These are phyloP conservation scores for Chondrilla cf. caribensis DNA, from an alignment of 37 sponge, comb jelly and placozoan genomes.

Conservation along the genomic window DNA sequence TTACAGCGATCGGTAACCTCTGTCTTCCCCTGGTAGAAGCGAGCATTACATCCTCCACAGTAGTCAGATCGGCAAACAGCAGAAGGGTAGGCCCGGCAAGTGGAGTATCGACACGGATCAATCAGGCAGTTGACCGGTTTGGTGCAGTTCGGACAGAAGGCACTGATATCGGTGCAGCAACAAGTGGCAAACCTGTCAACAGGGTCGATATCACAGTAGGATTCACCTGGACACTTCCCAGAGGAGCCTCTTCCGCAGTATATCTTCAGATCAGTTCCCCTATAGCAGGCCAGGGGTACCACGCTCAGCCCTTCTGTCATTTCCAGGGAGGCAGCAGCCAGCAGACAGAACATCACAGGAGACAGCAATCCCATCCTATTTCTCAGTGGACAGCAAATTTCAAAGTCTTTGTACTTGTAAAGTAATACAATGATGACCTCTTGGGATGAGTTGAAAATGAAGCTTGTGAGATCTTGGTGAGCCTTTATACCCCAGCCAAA, in stretches of 20 bases:
- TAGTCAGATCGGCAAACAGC: neutral
- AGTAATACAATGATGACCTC: too few relatives aligned
- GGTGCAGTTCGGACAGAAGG: conserved; percentile 16
- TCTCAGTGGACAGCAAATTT: too few relatives aligned
- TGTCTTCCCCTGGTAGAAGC: neutral
- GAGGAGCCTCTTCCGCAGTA: conserved; percentile 1
- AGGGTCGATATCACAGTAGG: conserved; percentile 20
- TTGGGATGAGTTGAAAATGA: too few relatives aligned
- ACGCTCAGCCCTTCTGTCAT: too few relatives aligned
- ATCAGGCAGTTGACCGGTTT: neutral
- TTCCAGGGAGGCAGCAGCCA: too few relatives aligned
- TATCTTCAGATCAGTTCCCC: neutral
- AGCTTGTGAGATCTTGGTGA: too few relatives aligned
- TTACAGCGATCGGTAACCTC: conserved; percentile 5
- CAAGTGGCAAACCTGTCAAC: neutral
- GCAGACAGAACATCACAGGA: too few relatives aligned
- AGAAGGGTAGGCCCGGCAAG: conserved; percentile 6
- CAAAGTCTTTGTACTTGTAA: too few relatives aligned
- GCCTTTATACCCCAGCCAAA: too few relatives aligned
- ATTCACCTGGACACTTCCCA: neutral
- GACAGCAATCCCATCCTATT: too few relatives aligned
- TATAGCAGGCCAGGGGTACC: neutral
- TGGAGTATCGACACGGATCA: neutral
- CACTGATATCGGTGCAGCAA: conserved; percentile 1
- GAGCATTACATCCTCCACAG: conserved; percentile 24